Percentiles rank a stretch among this genome's conserved stretches.
These are phyloP conservation scores for Caenorhabditis imperialis DNA, from an alignment of 2,888 invertebrate species.

Conservation along the genomic window DNA sequence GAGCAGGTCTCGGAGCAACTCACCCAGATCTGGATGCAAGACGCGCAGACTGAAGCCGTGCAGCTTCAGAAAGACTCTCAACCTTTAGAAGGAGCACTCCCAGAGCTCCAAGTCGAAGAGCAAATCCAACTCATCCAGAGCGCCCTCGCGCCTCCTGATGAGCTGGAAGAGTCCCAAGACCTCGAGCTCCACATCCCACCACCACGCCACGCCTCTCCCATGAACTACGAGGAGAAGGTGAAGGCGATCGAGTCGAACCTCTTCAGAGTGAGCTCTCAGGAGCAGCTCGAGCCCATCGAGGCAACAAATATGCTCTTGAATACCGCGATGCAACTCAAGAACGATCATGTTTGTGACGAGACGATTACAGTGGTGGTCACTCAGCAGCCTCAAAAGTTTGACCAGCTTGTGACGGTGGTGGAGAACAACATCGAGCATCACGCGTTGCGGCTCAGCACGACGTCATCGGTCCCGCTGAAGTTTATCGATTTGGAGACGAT, in stretches of 20 bases:
- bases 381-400: conserved; percentile 61
- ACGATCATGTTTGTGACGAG: conserved; percentile 65
- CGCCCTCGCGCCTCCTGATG: neutral
- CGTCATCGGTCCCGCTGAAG: conserved; percentile 47
- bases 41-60: conserved; percentile 32
- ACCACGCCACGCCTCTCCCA: conserved; percentile 16
- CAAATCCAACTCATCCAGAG: neutral
- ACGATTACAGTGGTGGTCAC: conserved; percentile 65
- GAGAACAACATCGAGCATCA: conserved; percentile 59
- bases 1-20: conserved; percentile 52
- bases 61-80: neutral
- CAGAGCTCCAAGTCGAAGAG: neutral
- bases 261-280: conserved; percentile 47
- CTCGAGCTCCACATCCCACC: conserved; percentile 10
- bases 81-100: neutral
- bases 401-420: conserved; percentile 67
- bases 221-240: conserved; percentile 53
- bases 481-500: conserved; percentile 70
- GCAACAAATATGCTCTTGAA: conserved; percentile 63
- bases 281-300: conserved; percentile 47
- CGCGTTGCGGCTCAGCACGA: conserved; percentile 40
- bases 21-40: conserved; percentile 35
- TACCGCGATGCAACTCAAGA: conserved; percentile 63
- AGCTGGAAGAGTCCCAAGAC: neutral
- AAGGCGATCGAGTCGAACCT: conserved; percentile 51